Base-by-base conservation (phyloP, 2,797 vertebrate genomes). In the Molossus molossus region DNA sequence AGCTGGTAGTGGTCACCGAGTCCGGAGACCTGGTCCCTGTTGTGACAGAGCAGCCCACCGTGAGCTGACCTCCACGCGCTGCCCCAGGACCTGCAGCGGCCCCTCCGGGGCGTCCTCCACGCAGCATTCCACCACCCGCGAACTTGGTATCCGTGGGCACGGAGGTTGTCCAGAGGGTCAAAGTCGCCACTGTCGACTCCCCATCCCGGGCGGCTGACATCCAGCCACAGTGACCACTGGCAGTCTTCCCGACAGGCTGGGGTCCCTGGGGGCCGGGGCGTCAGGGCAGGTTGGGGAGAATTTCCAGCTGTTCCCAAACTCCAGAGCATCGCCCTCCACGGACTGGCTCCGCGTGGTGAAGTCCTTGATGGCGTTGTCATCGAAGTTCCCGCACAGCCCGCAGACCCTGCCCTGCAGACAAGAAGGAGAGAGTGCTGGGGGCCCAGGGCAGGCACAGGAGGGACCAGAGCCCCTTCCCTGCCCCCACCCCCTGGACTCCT, bases 341-440 rank as follows among this genome's bases (percentile, higher is more conserved):
- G 98, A 98, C 12, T 97, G 98, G 97, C 98, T 98, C 58, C 98
- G 98, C 0, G 98, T 99, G 92, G 98, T 98, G 64, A 98, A 98
- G 96, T 99, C 99, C 4, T 99, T 99, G 92, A 98, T 4, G 64
- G 97, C 98, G 0, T 98, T 98, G 93, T 96, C 98, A 2, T 99
- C 99, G 0, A 98, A 99, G 96, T 99, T 99, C 95, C 99, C 99
- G 12, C 99, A 99, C 23, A 99, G 98, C n/a, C 99, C 99, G 29
- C 99, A 99, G 23, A 99, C 98, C 1, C 98, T 88, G n/a, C 98
- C 99, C 99, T 99, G 85, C 13, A 1, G 69, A 64, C 5, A 0
- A 99, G 99, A 98, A 85, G 98, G 99, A 2, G 67, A 37, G 33
- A 20, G 70, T 14, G 6, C 96, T 98, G 87, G 99, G 27, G 48